Base-by-base conservation (phyloP, 2,888 invertebrate species). In the Drepanosiphum platanoidis region DNA sequence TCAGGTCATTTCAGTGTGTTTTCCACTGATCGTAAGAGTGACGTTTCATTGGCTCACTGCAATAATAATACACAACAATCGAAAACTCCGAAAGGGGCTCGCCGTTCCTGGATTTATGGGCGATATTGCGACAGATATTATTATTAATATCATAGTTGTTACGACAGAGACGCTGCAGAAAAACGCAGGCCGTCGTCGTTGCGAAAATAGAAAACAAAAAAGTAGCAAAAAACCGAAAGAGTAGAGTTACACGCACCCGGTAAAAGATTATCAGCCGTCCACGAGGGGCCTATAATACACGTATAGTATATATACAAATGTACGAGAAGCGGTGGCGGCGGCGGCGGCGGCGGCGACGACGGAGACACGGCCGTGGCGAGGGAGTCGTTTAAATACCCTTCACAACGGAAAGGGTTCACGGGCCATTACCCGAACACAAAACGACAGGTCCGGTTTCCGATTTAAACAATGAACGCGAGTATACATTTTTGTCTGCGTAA, bases 361-460 rank as follows among this genome's bases (percentile, higher is more conserved):
- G n/a, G n/a, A n/a, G n/a, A 52, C 52, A 52, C 52, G 86, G 68
- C 15, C 52, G 64, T 39, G 64, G 81, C 70, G 71, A 71, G 39
- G 81, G 81, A 86, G 86, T 61, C 81, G 15, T 71, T 82, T 79
- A 64, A 86, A 81, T 39, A 74, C 82, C 72, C 64, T 52, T 22
- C 82, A 32, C 82, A 32, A 39, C 64, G 64, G 36, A 74, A 39
- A 84, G 66, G 84, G 75, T 77, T 84, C 84, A 84, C 84, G 84
- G 84, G 77, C 84, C 84, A 84, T 84, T 84, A 84, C 75, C 68
- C 84, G 66, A 58, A 32, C 84, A 84, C 84, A 84, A 84, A 84
- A 84, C 84, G 75, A 84, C 84, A 84, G 84, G 84, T 77, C 75
- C 84, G 84, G 84, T 84, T 84, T 82, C 42, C 72, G 81, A 72